Base-by-base conservation (phyloP, 2,888 invertebrate species). In the Drosophila subquinaria region DNA sequence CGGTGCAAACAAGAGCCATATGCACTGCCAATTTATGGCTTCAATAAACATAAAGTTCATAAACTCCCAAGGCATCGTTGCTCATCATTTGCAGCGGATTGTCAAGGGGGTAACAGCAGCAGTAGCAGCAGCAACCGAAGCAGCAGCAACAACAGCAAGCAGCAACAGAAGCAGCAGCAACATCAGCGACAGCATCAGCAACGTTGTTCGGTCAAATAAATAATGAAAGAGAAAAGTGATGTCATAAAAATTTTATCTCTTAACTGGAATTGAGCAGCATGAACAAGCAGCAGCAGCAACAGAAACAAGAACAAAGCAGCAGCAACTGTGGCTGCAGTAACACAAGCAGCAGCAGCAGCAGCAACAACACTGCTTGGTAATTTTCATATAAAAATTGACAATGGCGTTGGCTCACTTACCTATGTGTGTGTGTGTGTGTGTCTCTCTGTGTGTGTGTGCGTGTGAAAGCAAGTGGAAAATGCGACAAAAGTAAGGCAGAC, bases 1-100 rank as follows among this genome's bases (percentile, higher is more conserved):
- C 52, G 45, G 11, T 6, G 53, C 50, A 15, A 40, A 59, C 52
- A 48, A 50, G 50, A 66, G 66, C 82, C 84, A 81, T 81, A 84
- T 82, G 79, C 89, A 81, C 89, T 83, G 66, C 78, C 89, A 88
- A 88, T 83, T 83, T 83, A 88, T 89, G 82, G 80, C 88, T 89
- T 89, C 89, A 88, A 88, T 89, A 88, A 88, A 88, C 88, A 88
- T 89, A 88, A 85, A 88, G 83, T 85, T 89, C 82, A 85, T 85
- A 85, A 85, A 89, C 88, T 89, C 89, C 85, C 85, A 85, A 75
- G 86, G 86, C 81, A 67, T 82, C 81, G 76, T 88, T 79, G 77
- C 88, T 88, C 84, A 89, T 88, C 88, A 85, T 89, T 89, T 85
- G 80, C 84, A 78, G 81, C 83, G 82, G 65, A 70, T 72, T 77